A percentile compares a stretch with the other conserved stretches of the same genome.
These are phyloP conservation scores for Spisula subtruncata DNA, from an alignment of 2,888 invertebrate species.

Conservation along the genomic window DNA sequence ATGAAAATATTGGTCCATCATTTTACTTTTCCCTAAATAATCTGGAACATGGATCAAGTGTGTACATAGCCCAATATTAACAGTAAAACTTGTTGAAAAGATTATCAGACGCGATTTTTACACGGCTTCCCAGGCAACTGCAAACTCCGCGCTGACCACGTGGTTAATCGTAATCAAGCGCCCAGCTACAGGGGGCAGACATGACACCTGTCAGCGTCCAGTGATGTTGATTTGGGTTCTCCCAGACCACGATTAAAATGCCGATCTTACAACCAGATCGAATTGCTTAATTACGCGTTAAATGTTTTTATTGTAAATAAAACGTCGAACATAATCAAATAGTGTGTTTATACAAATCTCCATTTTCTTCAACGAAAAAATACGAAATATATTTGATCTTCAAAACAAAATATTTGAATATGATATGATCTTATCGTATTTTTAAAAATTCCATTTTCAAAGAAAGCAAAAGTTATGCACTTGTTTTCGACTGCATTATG, in stretches of 20 bases:
- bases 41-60: constrained; percentile 47
- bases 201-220: constrained; percentile 64
- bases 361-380: background rate
- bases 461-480: constrained; percentile 5
- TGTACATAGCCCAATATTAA: constrained; percentile 34
- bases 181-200: constrained; percentile 53
- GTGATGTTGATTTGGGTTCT: constrained; percentile 7
- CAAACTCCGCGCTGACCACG: constrained; percentile 41
- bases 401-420: background rate
- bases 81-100: constrained; percentile 39
- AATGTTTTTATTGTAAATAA: constrained; percentile 12
- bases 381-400: background rate
- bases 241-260: background rate
- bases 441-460: constrained; percentile 8
- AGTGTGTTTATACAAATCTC: background rate
- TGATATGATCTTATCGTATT: background rate
- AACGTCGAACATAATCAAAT: constrained; percentile 1
- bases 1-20: constrained; percentile 72
- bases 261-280: constrained; percentile 2
- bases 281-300: constrained; percentile 4
- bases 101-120: constrained; percentile 19
- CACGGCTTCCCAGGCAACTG: constrained; percentile 2
- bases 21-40: constrained; percentile 61
- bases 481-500: background rate
- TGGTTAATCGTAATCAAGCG: constrained; percentile 48